Conservation (phyloP, 1,140 invertebrate species). For the Stegodyphus dumicola region DNA sequence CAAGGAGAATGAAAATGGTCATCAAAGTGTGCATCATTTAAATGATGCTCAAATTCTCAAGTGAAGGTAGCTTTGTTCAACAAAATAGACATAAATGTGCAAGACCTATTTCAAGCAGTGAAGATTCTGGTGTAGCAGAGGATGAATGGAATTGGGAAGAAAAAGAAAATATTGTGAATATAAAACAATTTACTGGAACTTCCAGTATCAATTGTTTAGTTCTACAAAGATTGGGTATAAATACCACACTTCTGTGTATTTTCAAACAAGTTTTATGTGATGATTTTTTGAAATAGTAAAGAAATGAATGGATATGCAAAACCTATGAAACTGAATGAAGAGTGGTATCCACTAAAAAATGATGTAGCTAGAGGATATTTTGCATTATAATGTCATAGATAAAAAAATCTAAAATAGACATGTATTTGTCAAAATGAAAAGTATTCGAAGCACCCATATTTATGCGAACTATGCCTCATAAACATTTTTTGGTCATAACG, state of each 20-base stretch:
- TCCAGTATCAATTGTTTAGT: not conserved
- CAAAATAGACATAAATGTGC: not conserved
- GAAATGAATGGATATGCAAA: not conserved
- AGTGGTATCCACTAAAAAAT: not conserved
- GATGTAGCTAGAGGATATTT: not conserved
- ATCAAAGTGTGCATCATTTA: not conserved
- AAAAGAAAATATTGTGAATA: not conserved
- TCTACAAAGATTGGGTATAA: not conserved
- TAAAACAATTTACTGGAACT: not conserved
- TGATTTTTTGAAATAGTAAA: too few species aligned
- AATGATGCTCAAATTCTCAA: not conserved
- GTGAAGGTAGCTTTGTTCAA: not conserved
- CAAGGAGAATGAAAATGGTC: not conserved
- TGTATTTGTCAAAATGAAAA: too few species aligned
- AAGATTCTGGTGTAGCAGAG: not conserved
- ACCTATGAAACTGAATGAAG: not conserved
- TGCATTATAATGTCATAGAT: not conserved
- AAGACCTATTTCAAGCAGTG: too few species aligned
- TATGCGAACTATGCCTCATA: too few species aligned
- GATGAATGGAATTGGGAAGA: not conserved
- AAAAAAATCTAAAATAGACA: not conserved
- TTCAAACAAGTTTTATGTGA: too few species aligned
- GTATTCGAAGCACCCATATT: too few species aligned
- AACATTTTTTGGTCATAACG: too few species aligned
- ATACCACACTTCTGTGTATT: too few species aligned